phyloP scores from a whole-genome alignment of 2,888 invertebrate genomes.

The Rhingia rostrata region DNA sequence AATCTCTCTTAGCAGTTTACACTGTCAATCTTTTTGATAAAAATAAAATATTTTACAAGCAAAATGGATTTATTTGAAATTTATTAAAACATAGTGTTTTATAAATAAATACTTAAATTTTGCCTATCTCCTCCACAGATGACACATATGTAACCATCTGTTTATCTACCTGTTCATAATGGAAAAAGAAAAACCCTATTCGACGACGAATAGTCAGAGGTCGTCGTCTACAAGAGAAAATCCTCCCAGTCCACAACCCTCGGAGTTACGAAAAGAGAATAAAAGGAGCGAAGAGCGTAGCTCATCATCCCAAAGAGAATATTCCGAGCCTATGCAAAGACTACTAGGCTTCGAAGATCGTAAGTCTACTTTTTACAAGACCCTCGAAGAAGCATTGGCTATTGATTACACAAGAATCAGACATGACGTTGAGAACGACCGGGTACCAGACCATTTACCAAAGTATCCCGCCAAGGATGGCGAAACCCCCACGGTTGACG shows the following conservation, averaged over 20 bases:
- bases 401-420: constrained; percentile 75
- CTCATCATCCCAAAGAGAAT: constrained; percentile 52
- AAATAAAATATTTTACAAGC: not conserved
- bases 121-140: not conserved
- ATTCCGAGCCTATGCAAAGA: constrained; percentile 77
- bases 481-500: constrained; percentile 33
- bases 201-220: constrained; percentile 50
- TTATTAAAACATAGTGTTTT: too few species aligned
- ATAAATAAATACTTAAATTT: not conserved
- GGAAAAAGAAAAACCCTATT: constrained; percentile 61
- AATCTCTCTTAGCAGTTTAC: too few species aligned
- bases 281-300: constrained; percentile 36
- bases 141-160: not conserved
- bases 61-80: not conserved
- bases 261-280: constrained; percentile 73
- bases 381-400: constrained; percentile 78
- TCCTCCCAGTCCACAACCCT: constrained; percentile 74
- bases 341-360: constrained; percentile 78
- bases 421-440: constrained; percentile 65
- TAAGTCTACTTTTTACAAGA: constrained; percentile 77
- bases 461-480: constrained; percentile 51
- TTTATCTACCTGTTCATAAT: constrained; percentile 29
- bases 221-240: constrained; percentile 72
- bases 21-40: too few species aligned
- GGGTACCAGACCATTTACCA: constrained; percentile 58